Base-by-base conservation (phyloP, 2,113 vertebrate genomes). In the Ellobius talpinus region DNA sequence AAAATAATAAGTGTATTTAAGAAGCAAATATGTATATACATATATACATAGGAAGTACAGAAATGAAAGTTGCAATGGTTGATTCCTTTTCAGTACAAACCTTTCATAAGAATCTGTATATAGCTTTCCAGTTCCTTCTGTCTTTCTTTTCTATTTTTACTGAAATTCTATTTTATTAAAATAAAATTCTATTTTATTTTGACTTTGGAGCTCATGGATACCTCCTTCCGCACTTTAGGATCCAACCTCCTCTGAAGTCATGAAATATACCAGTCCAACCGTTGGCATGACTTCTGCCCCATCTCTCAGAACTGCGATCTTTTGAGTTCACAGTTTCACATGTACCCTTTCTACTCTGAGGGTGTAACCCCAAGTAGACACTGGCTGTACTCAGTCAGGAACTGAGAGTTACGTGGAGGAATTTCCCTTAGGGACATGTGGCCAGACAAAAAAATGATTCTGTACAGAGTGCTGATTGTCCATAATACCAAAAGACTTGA, bases 341-440 rank as follows among this genome's bases (percentile, higher is more conserved):
- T 12, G 89, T 70, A 61, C 31, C 5, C 68, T 87, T 96, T 92
- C 55, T 55, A 68, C 68, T 84, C 89, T 87, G 47, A 77, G 31
- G 63, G 33, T 45, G 88, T n/a, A 74, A 92, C 14, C 45, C 70
- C 55, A 90, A 74, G 47, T 10, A 73, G 12, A 6, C 42, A 7
- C 24, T 91, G 26, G 7, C 11, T 90, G 7, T 78, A 77, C 61
- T 52, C 61, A 85, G 74, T 72, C 24, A 19, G 68, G 70, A 93
- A 81, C 66, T 91, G 33, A 82, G 21, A 96, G 89, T 11, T 42
- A 63, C 45, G 45, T 85, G 11, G 33, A 87, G n/a, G 13, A 96
- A 68, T 91, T 52, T 96, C 70, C 73, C 33, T 39, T 79, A 78
- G 87, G 76, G 65, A 92, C 73, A 93, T 81, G 24, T 17, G 24